Base-by-base conservation (phyloP, 2,113 vertebrate genomes). In the Festucalex cinctus region DNA sequence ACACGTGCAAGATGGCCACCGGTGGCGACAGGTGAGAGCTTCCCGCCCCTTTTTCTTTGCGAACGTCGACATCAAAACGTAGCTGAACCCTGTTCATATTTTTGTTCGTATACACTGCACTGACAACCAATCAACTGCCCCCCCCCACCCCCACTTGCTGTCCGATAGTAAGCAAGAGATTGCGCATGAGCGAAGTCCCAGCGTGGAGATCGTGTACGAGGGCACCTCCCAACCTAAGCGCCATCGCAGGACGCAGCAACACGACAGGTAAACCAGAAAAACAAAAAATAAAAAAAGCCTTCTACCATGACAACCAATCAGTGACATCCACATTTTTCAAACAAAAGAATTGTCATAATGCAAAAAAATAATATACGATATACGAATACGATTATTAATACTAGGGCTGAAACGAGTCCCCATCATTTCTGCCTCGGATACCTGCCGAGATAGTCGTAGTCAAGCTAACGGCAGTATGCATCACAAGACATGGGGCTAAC, bases 121-220 rank as follows among this genome's bases (percentile, higher is more conserved):
- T 41, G 13, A 13, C n/a, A n/a, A n/a, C n/a, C n/a, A n/a, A n/a
- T n/a, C n/a, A n/a, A n/a, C n/a, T n/a, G n/a, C 2, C 12, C 39
- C 12, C 39, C 43, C 16, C 6, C 1, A 1, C 6, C 8, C n/a
- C 57, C 6, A 36, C 44, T 28, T 66, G 20, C 19, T 0, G 39
- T 56, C n/a, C 32, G 1, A 49, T 49, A 66, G 62, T 64, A 76
- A 71, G 58, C 74, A 67, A 51, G 69, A 63, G 63, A 16, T 62
- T 57, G 56, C 81, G 46, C 76, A 61, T 0, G 71, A 82, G 20
- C 83, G 88, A 0, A 88, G 86, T n/a, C 83, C 85, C 59, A 90
- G 88, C 24, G 88, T 90, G 71, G 88, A 90, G 81, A 90, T 90
- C 54, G 63, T 90, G 72, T 90, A 85, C 3, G 88, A 90, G 57